Conservation (phyloP, 2,797 vertebrate species). For the Artibeus jamaicensis region DNA sequence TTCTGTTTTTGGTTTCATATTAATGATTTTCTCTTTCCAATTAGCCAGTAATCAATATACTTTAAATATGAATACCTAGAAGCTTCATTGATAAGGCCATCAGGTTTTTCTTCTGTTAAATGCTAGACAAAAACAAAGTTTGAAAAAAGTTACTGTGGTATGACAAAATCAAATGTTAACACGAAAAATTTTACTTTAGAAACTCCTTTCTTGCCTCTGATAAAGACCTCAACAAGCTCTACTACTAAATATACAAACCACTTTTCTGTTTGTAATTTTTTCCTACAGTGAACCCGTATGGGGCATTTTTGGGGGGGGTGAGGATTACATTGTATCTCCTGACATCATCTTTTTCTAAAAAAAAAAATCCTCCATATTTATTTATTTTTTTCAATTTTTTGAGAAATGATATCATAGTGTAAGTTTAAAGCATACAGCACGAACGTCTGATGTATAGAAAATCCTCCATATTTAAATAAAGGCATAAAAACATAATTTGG, state of each 20-base stretch:
- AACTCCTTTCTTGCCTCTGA: neutral
- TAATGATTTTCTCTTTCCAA: conserved; percentile 2
- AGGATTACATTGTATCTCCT: neutral
- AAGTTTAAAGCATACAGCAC: neutral
- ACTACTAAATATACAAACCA: neutral
- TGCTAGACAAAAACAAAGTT: conserved; percentile 85
- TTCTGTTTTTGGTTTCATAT: neutral
- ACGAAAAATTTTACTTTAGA: conserved; percentile 43
- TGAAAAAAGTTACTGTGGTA: conserved; percentile 23
- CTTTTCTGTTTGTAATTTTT: neutral
- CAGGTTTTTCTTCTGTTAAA: conserved; percentile 91
- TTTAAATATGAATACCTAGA: conserved; percentile 87
- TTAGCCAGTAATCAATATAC: conserved; percentile 20
- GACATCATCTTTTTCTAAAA: neutral
- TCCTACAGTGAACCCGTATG: neutral
- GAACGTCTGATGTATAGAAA: neutral
- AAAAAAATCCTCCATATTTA: neutral
- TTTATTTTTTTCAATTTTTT: neutral
- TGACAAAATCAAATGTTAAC: conserved; percentile 44
- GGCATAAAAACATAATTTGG: conserved; percentile 29
- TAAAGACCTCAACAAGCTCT: conserved; percentile 10
- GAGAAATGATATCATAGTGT: neutral
- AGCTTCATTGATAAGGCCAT: conserved; percentile 94
- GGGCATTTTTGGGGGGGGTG: no score
- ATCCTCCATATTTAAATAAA: neutral